Base-by-base conservation (phyloP, 2,888 invertebrate species). In the Caenorhabditis doughertyi region DNA sequence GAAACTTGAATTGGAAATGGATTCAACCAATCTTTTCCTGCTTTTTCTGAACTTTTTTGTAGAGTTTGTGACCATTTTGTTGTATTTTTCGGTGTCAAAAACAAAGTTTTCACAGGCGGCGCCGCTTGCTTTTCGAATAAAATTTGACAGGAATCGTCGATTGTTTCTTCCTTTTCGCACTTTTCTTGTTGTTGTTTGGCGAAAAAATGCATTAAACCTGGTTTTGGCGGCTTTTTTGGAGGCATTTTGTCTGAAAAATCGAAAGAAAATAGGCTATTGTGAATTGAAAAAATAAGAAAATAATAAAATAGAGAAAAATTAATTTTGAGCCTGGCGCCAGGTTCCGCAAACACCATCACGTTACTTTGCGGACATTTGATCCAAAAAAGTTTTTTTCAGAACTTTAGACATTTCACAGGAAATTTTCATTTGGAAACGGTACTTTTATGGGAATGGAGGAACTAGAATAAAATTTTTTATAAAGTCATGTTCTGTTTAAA, bases 101-200 rank as follows among this genome's bases (percentile, higher is more conserved):
- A 21, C 9, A 32, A 55, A 11, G 47, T 9, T 47, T 27, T 62
- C 25, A 44, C 25, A 4, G 11, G 47, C 9, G 39, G 21, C 39
- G 53, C 18, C 3, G 16, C 44, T 27, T 2, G 49, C 39, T 65
- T 74, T 42, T 77, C 77, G 35, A 68, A 77, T 5, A 77, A 13
- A 27, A 77, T 39, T 62, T 77, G 68, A 60, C 68, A 77, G 8
- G 77, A 77, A 23, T 77, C 77, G 35, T 77, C 77, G 3, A 35
- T 23, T 39, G 27, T n/a, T 13, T 35, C 29, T 4, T 18, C 44
- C 0, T 18, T 53, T 16, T 53, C 27, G 44, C 64, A 55, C 4
- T 56, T 65, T 65, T 74, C 65, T 49, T 74, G 65, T 27, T 68
- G 77, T 18, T 68, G 68, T 68, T 77, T 77, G 3, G 60, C 60